These are phyloP conservation scores for Alosa alosa DNA, from an alignment of 2,113 vertebrate genomes.

Conservation along the genomic window DNA sequence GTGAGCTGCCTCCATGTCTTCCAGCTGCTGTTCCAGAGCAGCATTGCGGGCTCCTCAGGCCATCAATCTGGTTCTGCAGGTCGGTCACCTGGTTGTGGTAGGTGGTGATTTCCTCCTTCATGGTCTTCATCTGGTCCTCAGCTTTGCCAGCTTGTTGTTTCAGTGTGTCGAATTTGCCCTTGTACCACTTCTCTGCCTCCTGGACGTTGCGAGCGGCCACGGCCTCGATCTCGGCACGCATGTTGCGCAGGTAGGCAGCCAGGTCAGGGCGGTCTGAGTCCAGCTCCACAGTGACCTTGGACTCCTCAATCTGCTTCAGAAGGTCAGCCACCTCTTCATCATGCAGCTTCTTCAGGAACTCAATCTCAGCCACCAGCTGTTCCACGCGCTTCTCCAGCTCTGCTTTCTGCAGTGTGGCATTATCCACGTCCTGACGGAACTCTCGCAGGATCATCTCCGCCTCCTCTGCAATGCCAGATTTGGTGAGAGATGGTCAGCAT, in stretches of 20 bases:
- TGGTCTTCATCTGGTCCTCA: constrained; percentile 67
- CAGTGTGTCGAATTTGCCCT: constrained; percentile 74
- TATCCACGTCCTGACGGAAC: constrained; percentile 75
- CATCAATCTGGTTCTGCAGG: constrained; percentile 74
- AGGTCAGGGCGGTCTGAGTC: constrained; percentile 64
- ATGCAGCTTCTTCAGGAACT: constrained; percentile 72
- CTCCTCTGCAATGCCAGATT: constrained; percentile 59
- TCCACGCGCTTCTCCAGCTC: constrained; percentile 69
- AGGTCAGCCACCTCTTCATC: constrained; percentile 71
- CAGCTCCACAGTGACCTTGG: constrained; percentile 64
- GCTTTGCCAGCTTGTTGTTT: constrained; percentile 70
- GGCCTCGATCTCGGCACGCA: constrained; percentile 69
- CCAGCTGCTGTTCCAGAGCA: constrained; percentile 72
- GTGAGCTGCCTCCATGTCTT: constrained; percentile 73
- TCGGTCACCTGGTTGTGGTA: constrained; percentile 68
- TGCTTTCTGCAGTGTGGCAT: constrained; percentile 72
- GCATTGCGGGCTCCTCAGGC: constrained; percentile 65
- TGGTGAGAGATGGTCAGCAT: neutral
- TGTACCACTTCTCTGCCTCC: constrained; percentile 80
- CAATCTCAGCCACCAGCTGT: constrained; percentile 64
- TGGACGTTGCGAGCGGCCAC: constrained; percentile 72
- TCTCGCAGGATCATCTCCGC: constrained; percentile 74
- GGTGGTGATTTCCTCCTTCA: constrained; percentile 73
- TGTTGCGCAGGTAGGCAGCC: constrained; percentile 64
- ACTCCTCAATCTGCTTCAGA: constrained; percentile 70